A percentile compares a stretch with the other conserved stretches of the same genome.
phyloP scores from a whole-genome alignment of 2,888 invertebrate genomes.

The Drosophila neutralis region DNA sequence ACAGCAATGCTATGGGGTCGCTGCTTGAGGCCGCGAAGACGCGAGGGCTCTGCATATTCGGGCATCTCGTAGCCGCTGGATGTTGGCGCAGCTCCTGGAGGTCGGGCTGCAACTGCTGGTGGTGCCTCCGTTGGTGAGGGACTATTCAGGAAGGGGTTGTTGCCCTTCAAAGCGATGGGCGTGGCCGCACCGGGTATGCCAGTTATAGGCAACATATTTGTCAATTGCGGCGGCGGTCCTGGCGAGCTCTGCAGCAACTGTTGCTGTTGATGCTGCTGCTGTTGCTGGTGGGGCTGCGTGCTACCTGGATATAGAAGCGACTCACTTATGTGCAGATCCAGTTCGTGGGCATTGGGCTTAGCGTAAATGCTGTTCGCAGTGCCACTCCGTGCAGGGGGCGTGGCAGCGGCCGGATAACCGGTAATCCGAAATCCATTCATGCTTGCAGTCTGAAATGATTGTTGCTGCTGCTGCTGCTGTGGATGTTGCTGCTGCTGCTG shows the following conservation, averaged over 20 bases:
- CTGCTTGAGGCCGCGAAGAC: slow-evolving; percentile 82
- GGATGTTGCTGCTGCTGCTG: slow-evolving; percentile 35
- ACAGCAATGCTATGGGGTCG: slow-evolving; percentile 88
- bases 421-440: slow-evolving; percentile 83
- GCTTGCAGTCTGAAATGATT: slow-evolving; percentile 32
- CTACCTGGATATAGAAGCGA: slow-evolving; percentile 69
- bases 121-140: slow-evolving; percentile 78
- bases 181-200: slow-evolving; percentile 71
- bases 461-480: slow-evolving; percentile 37
- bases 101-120: slow-evolving; percentile 26
- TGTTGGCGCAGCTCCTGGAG: slow-evolving; percentile 20
- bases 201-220: slow-evolving; percentile 70
- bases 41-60: slow-evolving; percentile 83
- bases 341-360: slow-evolving; percentile 69
- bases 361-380: slow-evolving; percentile 51
- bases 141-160: slow-evolving; percentile 82
- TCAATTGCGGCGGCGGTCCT: slow-evolving; percentile 75
- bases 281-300: slow-evolving; percentile 50
- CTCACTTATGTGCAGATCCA: slow-evolving; percentile 81
- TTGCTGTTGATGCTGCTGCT: slow-evolving; percentile 36
- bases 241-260: slow-evolving; percentile 73
- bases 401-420: slow-evolving; percentile 78
- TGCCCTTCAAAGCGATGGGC: slow-evolving; percentile 83
- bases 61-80: slow-evolving; percentile 74
- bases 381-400: slow-evolving; percentile 47